Evolutionary conservation across 1,140 invertebrate genomes (phyloP).

Genomic region (Zaprionus tsacasi): DNA sequence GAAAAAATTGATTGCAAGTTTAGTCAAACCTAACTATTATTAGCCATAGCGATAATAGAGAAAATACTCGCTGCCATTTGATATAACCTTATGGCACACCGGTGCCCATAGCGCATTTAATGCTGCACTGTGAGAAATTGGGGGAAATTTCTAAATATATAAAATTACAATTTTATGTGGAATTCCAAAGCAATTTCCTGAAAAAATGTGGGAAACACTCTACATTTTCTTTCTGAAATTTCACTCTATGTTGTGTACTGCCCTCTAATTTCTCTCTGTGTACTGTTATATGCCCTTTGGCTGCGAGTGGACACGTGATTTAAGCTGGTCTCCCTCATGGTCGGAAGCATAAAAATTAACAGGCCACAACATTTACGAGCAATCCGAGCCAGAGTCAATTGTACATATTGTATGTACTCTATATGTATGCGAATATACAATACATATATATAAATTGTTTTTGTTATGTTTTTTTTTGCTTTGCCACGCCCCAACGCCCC

Average conservation of each 20-base stretch:
- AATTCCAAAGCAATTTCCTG: too few species aligned
- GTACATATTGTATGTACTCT: constrained; percentile 35
- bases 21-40: background rate
- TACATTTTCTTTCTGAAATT: too few species aligned
- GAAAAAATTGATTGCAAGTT: constrained; percentile 2
- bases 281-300: background rate
- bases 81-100: constrained; percentile 12
- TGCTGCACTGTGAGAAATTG: constrained; percentile 12
- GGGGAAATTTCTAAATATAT: too few species aligned
- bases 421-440: background rate
- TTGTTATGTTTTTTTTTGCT: background rate
- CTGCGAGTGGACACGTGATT: constrained; percentile 17
- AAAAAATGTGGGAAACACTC: too few species aligned
- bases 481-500: background rate
- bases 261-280: background rate
- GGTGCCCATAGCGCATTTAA: background rate
- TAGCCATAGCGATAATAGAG: background rate
- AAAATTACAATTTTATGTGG: too few species aligned
- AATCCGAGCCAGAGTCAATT: constrained; percentile 36
- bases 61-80: background rate
- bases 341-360: constrained; percentile 36
- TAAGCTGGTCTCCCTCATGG: constrained; percentile 21
- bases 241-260: background rate
- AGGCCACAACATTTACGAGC: constrained; percentile 34
- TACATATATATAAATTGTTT: constrained; percentile 8